Conservation (phyloP, 2,113 vertebrate species). For the human region GRCh38 chr11:12059501-12060000, state of each 20-base stretch:
- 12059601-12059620: background rate
- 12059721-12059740: background rate
- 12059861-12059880: too few relatives aligned
- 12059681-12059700: background rate
- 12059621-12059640: background rate
- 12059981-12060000: too few relatives aligned
- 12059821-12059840: too few relatives aligned
- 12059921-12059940: too few relatives aligned
- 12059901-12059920: too few relatives aligned
- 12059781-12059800: too few relatives aligned
- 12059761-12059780: too few relatives aligned
- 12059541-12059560: background rate
- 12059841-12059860: too few relatives aligned
- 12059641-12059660: background rate
- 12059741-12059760: background rate
- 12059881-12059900: too few relatives aligned
- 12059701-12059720: background rate
- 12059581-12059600: background rate
- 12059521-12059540: background rate
- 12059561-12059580: background rate
- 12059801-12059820: too few relatives aligned
- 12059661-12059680: background rate
- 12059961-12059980: too few relatives aligned
- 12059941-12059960: too few relatives aligned
- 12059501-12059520: background rate